Evolutionary conservation across 2,888 invertebrate genomes (phyloP), one percentile per base, ranked within the genome.

Genomic region (Nasonia oneida): DNA sequence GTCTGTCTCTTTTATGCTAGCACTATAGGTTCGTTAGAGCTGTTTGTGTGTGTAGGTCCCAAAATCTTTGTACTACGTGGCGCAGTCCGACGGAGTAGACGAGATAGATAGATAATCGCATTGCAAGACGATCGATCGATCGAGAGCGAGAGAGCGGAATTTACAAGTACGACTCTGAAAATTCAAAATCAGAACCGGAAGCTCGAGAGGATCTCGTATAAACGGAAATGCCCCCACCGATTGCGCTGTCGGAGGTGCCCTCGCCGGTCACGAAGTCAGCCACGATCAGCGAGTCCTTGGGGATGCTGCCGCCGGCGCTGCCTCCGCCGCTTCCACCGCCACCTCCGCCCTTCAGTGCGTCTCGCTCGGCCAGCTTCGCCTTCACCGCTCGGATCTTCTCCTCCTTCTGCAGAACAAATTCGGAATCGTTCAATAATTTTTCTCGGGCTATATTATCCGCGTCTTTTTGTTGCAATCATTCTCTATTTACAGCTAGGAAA

Each of bases 101-200:
- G 73, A 37, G 57, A 74, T 77, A 39, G 61, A 15, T n/a, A n/a
- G 57, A 50, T 47, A 50, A 47, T 47, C 74, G 15, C 50, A n/a
- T 67, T 67, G 67, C 67, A 12, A 23, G 64, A 37, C 37, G 4
- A 67, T n/a, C 14, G 39, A 39, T 18, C 39, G 37, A 37, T 37
- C 37, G 37, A 37, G 6, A 37, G 73, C 37, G 37, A 37, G 6
- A 37, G 73, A 18, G 42, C n/a, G 73, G 73, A 8, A 0, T 80
- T 94, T 95, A 97, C 91, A 97, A 95, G 94, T 97, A 98, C 92
- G 97, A 97, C 93, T 97, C 97, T 88, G 97, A 97, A 94, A 97
- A 97, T 93, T 98, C 97, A 92, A 97, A 95, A 94, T 97, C 97
- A 87, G 97, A 97, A 93, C 97, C 97, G 93, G 97, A 97, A 92